Base-by-base conservation (phyloP, 2,113 vertebrate species). In the Rhinolophus ferrumequinum region DNA sequence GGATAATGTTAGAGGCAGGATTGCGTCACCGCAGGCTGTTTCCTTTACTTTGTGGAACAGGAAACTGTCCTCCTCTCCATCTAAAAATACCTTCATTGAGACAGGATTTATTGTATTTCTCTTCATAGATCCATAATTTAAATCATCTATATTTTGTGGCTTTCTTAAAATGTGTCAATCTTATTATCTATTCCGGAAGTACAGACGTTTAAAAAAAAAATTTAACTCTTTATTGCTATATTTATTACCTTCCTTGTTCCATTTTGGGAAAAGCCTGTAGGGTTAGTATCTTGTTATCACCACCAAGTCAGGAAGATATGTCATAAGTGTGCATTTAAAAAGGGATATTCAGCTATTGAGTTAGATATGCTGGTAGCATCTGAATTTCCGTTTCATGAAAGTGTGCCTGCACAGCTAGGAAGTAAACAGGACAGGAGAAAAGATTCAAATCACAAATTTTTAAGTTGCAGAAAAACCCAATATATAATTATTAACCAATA, bases 71-170 rank as follows among this genome's bases (percentile, higher is more conserved):
- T 94, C 47, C 75, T 81, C 70, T 84, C 88, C 67, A 41, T 88
- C 93, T 96, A 81, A 97, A 98, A 97, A 96, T 94, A 94, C 76
- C 54, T 85, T 62, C 88, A 70, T 8, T 81, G 88, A 96, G 83
- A 62, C 72, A 85, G 87, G 60, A 72, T 66, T 84, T 58, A 83
- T 95, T 69, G 4, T 85, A 56, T 91, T 96, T 93, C 35, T 97
- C 58, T 82, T 69, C 52, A 15, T 67, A 92, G 95, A 67, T 92
- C 73, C 91, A n/a, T 90, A 90, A 93, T 88, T 92, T 92, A 94
- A 87, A 95, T 87, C 85, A 66, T 88, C 85, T 50, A 5, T 70
- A 66, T 91, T 88, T 90, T 96, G 70, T 96, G 90, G 54, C 79
- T 97, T 97, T 96, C 95, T 95, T 97, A 88, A 95, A 96, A 85